phyloP scores from a whole-genome alignment of 2,113 vertebrate species.

The Silurus glanis region DNA sequence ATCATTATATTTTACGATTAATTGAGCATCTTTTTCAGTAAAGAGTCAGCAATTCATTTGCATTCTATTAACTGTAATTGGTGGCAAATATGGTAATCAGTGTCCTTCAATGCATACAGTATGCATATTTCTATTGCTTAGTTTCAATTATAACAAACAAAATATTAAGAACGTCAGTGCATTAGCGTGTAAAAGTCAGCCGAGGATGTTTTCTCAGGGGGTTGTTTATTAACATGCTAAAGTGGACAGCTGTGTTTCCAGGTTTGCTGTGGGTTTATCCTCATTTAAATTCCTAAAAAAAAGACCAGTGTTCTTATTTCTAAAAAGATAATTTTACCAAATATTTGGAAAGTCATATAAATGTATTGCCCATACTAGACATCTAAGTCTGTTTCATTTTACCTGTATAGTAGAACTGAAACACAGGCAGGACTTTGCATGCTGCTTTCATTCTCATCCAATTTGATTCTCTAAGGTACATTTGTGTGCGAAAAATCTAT shows the following conservation, averaged over 20 bases:
- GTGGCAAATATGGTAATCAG: constrained; percentile 12
- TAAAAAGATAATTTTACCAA: not conserved
- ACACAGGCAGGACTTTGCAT: constrained; percentile 10
- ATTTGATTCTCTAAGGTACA: constrained; percentile 20
- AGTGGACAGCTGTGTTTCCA: not conserved
- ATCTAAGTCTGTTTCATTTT: not conserved
- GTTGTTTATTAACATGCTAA: not conserved
- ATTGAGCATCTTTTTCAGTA: constrained; percentile 40
- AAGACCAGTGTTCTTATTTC: not conserved
- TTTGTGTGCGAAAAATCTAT: constrained; percentile 11
- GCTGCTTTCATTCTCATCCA: not conserved
- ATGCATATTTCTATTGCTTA: constrained; percentile 2
- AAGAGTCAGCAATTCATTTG: constrained; percentile 47
- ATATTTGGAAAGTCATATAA: not conserved
- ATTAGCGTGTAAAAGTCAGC: not conserved
- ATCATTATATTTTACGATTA: constrained; percentile 40
- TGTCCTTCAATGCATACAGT: constrained; percentile 8
- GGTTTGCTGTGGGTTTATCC: not conserved
- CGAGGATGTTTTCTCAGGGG: not conserved
- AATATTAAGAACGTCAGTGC: not conserved
- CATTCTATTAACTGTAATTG: constrained; percentile 40
- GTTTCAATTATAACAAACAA: constrained; percentile 4
- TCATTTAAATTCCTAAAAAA: not conserved
- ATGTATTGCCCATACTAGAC: not conserved
- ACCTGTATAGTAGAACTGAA: not conserved